Evolutionary conservation across 2,113 vertebrate genomes (phyloP), one percentile per base, ranked within the genome.

Genomic region (Mungos mungo): DNA sequence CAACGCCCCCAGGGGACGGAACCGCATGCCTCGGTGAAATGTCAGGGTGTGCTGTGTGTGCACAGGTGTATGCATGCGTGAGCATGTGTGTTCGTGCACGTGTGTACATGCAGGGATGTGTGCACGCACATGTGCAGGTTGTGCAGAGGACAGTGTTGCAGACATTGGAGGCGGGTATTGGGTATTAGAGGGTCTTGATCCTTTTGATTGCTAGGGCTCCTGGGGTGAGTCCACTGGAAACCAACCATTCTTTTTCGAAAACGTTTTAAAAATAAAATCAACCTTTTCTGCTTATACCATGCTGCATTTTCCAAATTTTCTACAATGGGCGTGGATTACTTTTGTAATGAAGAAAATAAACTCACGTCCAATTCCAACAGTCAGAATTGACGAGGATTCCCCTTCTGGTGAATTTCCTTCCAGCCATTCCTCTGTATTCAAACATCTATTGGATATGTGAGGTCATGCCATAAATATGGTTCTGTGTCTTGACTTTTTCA

Each of bases 281-380:
- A 31, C 2, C 41, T 86, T 95, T 93, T 69, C n/a, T 87, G 23
- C 68, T 93, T 69, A 33, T 92, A 52, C 31, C 11, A 41, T 52
- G 79, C 47, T 90, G 2, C 1, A 68, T 87, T 90, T 96, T 96
- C 41, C 66, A 93, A 41, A 50, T 93, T 85, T 94, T 88, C 71
- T 94, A 21, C 47, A 69, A 10, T 45, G 74, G 35, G 6, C 16
- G 63, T 27, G 52, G 86, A 88, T 93, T 81, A 50, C 27, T 33
- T 84, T 90, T 90, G 35, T 66, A 83, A 96, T 74, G 77, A 95
- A 84, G 65, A 79, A 88, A 33, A 54, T 80, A 90, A 93, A 88
- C 71, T 88, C 23, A 41, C 5, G 80, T 93, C 72, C 72, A 85
- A 47, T 60, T 57, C 76, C 65, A 76, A n/a, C 7, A 25, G 2